phyloP scores from a whole-genome alignment of 1,140 invertebrate genomes.

The Hylaeus anthracinus region DNA sequence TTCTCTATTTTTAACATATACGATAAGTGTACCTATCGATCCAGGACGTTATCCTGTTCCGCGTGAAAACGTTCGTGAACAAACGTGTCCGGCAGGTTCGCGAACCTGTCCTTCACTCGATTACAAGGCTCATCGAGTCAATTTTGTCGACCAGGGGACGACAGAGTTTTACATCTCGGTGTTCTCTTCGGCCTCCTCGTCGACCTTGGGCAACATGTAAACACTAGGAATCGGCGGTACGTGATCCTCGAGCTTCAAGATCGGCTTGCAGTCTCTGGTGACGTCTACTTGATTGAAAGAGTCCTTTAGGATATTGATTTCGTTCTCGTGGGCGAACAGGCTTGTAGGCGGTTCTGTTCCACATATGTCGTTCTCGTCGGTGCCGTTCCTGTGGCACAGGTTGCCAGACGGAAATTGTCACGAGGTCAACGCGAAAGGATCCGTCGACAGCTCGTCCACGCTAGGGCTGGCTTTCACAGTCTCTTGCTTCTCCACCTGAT shows the following conservation, averaged over 20 bases:
- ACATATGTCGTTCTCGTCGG: slow-evolving; percentile 84
- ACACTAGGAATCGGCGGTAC: slow-evolving; percentile 79
- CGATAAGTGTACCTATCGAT: slow-evolving; percentile 41
- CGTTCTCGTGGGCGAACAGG: slow-evolving; percentile 80
- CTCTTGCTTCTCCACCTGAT: slow-evolving; percentile 81
- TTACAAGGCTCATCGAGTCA: neutral
- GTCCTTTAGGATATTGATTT: slow-evolving; percentile 79
- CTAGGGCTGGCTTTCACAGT: slow-evolving; percentile 78
- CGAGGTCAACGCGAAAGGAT: slow-evolving; percentile 83
- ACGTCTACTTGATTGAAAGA: slow-evolving; percentile 79
- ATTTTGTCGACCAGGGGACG: neutral
- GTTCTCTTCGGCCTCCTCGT: slow-evolving; percentile 84
- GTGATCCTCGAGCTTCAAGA: slow-evolving; percentile 77
- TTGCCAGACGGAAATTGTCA: slow-evolving; percentile 85
- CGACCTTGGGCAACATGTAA: slow-evolving; percentile 84
- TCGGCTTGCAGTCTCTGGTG: slow-evolving; percentile 77
- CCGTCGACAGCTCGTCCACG: slow-evolving; percentile 82
- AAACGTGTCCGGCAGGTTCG: neutral
- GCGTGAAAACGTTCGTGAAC: slow-evolving; percentile 19
- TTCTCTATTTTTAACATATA: slow-evolving; percentile 40
- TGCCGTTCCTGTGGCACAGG: slow-evolving; percentile 84
- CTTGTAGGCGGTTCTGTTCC: slow-evolving; percentile 83
- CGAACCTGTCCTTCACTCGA: neutral
- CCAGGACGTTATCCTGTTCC: slow-evolving; percentile 16
- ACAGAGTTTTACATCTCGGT: slow-evolving; percentile 81